Percentiles rank a stretch among this genome's conserved stretches.
phyloP scores from a whole-genome alignment of 2,113 vertebrate genomes.

The Syngnathus scovelli region DNA sequence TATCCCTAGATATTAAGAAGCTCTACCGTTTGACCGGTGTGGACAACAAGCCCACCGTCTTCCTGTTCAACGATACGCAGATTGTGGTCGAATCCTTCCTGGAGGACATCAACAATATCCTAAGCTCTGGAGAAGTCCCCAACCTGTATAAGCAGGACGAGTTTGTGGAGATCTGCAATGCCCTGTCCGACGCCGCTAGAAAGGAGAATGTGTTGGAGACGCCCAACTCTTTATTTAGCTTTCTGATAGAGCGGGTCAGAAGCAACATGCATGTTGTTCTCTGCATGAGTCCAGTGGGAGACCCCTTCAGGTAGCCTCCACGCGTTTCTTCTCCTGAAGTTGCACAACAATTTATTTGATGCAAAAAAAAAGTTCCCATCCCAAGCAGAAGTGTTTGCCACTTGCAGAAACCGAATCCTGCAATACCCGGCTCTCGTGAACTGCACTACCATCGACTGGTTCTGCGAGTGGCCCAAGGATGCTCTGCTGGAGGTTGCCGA shows the following conservation, averaged over 20 bases:
- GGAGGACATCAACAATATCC: conserved; percentile 84
- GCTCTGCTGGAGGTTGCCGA: conserved; percentile 86
- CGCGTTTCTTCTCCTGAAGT: background rate
- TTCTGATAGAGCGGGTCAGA: conserved; percentile 80
- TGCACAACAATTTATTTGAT: background rate
- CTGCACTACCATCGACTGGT: conserved; percentile 89
- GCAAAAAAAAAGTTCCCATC: background rate
- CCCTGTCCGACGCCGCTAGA: conserved; percentile 70
- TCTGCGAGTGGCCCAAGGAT: conserved; percentile 83
- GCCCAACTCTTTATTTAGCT: conserved; percentile 76
- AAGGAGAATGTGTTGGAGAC: conserved; percentile 71
- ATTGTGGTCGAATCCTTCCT: conserved; percentile 80
- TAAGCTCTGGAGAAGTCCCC: conserved; percentile 86
- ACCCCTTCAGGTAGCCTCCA: conserved; percentile 76
- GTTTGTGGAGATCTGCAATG: conserved; percentile 73
- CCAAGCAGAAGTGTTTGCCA: background rate
- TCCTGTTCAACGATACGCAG: conserved; percentile 84
- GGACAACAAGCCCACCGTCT: conserved; percentile 78
- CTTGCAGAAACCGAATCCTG: conserved; percentile 77
- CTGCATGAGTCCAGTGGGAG: conserved; percentile 83
- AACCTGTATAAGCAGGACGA: conserved; percentile 84
- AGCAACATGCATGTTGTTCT: conserved; percentile 83
- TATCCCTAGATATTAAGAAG: conserved; percentile 77
- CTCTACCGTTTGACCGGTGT: conserved; percentile 79
- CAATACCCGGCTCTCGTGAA: conserved; percentile 86